Percentiles rank a stretch among this genome's conserved stretches.
Conservation (phyloP, 2,797 vertebrate species). For the Cirrhinus mrigala region DNA sequence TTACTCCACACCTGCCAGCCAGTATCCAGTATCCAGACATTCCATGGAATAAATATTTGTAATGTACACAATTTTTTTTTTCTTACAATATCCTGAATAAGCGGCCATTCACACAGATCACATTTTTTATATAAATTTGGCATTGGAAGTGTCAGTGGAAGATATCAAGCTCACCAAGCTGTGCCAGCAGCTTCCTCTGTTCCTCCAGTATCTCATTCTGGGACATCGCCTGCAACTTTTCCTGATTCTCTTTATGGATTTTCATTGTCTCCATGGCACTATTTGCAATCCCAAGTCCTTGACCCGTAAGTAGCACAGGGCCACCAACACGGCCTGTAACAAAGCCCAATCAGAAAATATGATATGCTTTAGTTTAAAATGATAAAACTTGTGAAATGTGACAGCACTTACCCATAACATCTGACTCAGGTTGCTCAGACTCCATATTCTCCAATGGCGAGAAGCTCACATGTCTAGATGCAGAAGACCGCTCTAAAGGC, state of each 20-base stretch:
- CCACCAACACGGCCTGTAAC: conserved; percentile 28
- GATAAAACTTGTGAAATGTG: too few relatives aligned
- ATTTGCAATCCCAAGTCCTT: conserved; percentile 79
- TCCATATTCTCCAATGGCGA: conserved; percentile 63
- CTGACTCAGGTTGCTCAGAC: conserved; percentile 57
- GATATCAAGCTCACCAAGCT: conserved; percentile 82
- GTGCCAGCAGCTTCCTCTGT: conserved; percentile 83
- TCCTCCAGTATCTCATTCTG: conserved; percentile 87
- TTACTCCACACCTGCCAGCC: too few relatives aligned
- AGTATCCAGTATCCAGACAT: too few relatives aligned
- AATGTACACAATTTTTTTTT: too few relatives aligned
- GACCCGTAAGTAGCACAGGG: conserved; percentile 83
- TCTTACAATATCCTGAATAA: too few relatives aligned
- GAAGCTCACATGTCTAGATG: conserved; percentile 45
- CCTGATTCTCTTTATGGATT: conserved; percentile 91
- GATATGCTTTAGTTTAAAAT: too few relatives aligned
- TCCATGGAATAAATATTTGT: too few relatives aligned
- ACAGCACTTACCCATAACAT: conserved; percentile 55
- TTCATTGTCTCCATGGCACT: conserved; percentile 81
- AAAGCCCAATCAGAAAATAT: conserved; percentile 26
- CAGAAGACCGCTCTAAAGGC: conserved; percentile 32
- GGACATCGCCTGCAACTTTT: conserved; percentile 84
- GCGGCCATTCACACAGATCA: too few relatives aligned
- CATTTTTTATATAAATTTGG: too few relatives aligned
- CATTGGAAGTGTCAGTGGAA: neutral